Conservation (phyloP, 2,797 vertebrate species). For the Sebastes minor region DNA sequence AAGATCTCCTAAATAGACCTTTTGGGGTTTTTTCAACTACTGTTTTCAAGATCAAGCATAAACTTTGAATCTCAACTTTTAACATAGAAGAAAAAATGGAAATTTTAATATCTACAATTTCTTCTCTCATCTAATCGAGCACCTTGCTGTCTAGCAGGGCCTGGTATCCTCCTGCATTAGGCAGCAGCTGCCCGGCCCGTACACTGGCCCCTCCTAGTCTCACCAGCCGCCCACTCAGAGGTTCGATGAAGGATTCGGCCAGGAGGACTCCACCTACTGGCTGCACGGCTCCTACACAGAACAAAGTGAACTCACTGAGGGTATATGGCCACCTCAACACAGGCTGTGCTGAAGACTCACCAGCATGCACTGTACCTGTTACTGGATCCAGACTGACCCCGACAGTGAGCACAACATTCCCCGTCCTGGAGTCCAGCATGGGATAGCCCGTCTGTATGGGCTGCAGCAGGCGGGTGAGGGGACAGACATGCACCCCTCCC, state of each 20-base stretch:
- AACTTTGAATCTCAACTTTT: background rate
- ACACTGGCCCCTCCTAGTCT: slow-evolving; percentile 80
- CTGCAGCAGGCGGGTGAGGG: slow-evolving; percentile 81
- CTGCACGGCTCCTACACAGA: slow-evolving; percentile 81
- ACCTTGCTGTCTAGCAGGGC: slow-evolving; percentile 82
- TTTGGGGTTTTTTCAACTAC: background rate
- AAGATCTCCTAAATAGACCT: background rate
- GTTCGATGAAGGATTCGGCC: slow-evolving; percentile 85
- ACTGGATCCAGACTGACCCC: slow-evolving; percentile 83
- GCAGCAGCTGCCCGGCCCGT: slow-evolving; percentile 71
- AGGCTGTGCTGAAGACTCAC: background rate
- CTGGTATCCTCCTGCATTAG: slow-evolving; percentile 84
- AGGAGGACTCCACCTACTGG: slow-evolving; percentile 88
- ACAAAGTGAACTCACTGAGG: background rate
- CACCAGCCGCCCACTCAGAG: slow-evolving; percentile 83
- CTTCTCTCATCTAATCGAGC: background rate
- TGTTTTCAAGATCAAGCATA: background rate
- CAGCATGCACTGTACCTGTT: slow-evolving; percentile 80
- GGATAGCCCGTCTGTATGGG: slow-evolving; percentile 89
- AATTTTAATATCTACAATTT: background rate
- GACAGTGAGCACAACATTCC: slow-evolving; percentile 83
- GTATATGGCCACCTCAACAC: background rate
- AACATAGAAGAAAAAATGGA: background rate
- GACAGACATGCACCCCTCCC: slow-evolving; percentile 86
- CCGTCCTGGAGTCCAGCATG: slow-evolving; percentile 82